Base-by-base conservation (phyloP, 2,113 vertebrate genomes). In the Fulmarus glacialis region DNA sequence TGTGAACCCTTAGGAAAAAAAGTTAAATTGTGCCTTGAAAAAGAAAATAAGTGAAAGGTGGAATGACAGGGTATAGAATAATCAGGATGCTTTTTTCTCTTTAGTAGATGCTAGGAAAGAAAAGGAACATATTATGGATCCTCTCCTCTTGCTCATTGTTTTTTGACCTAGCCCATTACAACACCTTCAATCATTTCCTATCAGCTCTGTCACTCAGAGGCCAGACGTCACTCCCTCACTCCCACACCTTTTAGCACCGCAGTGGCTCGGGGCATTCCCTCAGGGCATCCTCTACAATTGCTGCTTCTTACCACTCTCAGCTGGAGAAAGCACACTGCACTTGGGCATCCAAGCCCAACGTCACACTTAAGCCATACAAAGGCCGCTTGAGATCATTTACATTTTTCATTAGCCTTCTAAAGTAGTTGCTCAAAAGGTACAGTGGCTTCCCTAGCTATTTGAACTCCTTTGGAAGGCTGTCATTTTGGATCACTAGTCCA, bases 1-100 rank as follows among this genome's bases (percentile, higher is more conserved):
- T 89, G 66, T 98, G 97, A 97, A 96, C 62, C 92, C 74, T 78
- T 79, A 74, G n/a, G 17, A 58, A 90, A 87, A 71, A 63, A 66
- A 23, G 26, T 45, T 73, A 59, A 78, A 45, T 47, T 66, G 16
- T 80, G 15, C 47, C 63, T 95, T 75, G 34, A 40, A 77, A 93
- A 86, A 64, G 40, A 95, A 91, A 82, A 52, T 77, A 93, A 71
- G 29, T 42, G 63, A 87, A 93, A 66, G 40, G 62, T 92, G 50
- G 32, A 86, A 66, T 80, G 71, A 82, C 58, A 87, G 22, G 15
- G 6, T 84, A 9, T 55, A 82, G 45, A 87, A 92, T 93, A 87
- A 79, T 75, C 50, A 89, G 68, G 90, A 29, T 66, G 16, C 24
- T 42, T 81, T 80, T 66, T 80, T 68, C 9, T 71, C 47, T 89